Conservation (phyloP, 2,797 vertebrate species). For the Pelochelys cantorii region DNA sequence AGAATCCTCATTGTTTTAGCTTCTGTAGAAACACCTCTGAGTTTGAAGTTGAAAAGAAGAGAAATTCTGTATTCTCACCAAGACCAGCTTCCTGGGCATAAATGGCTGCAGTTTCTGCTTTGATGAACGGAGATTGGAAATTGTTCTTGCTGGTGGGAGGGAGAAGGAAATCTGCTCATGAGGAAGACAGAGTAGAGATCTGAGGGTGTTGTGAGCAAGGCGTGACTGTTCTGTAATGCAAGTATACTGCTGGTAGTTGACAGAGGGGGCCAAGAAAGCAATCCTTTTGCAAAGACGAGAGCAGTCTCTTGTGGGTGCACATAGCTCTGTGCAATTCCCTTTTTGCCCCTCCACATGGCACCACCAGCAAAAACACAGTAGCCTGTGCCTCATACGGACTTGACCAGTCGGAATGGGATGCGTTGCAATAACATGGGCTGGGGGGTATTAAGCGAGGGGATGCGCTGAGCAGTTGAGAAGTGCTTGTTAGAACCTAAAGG, state of each 20-base stretch:
- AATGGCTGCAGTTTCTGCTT: neutral
- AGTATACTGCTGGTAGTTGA: too few relatives aligned
- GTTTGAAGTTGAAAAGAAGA: neutral
- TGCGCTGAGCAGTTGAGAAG: neutral
- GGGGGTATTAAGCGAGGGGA: fast-evolving
- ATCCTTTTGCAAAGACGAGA: neutral
- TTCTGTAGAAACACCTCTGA: neutral
- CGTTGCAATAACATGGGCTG: fast-evolving
- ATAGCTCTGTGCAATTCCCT: neutral
- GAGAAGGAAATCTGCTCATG: neutral
- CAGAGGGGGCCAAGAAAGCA: neutral
- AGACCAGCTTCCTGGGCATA: neutral
- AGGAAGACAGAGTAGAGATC: neutral
- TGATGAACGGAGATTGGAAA: neutral
- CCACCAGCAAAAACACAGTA: fast-evolving
- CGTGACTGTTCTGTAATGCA: neutral
- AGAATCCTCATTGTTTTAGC: too few relatives aligned
- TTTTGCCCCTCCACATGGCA: neutral
- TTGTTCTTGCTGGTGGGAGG: neutral
- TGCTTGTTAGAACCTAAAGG: neutral
- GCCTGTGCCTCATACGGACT: neutral
- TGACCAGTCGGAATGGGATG: neutral
- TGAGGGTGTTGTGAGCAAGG: neutral
- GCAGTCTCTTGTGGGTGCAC: neutral
- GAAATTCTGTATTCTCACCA: neutral